Evolutionary conservation across 2,113 vertebrate genomes (phyloP), one percentile per base, ranked within the genome.

Genomic region (Xiphophorus couchianus): DNA sequence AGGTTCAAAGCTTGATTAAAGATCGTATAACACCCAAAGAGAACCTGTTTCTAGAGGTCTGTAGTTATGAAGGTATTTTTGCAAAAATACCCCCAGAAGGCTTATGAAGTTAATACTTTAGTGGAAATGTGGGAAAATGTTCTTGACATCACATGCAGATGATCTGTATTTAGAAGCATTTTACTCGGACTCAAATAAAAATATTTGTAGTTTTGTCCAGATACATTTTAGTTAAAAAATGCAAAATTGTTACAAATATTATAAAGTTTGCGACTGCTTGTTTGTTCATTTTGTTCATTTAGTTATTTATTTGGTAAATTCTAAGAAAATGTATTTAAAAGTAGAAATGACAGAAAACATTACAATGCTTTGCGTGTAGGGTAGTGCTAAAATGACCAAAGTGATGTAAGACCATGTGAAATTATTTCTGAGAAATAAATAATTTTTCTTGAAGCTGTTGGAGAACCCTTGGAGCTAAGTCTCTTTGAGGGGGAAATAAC

Each of bases 1-100:
- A 71, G 73, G 76, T 58, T 66, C 35, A 75, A 64, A 25, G 33
- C 62, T 12, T 77, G 54, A 42, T 35, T 30, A 4, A 29, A 30
- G 17, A 17, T 30, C 14, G 60, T 28, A 3, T 44, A 44, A 13
- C 42, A 14, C 15, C 14, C 14, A 14, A 14, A 44, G 42, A 44
- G 3, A 51, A 22, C 25, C 48, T 51, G 48, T 51, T 51, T 51
- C 48, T 51, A 14, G 7, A 51, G 48, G 48, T 19, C 22, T 51
- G 31, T 7, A 33, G 31, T 33, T 33, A 33, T 33, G 31, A 33
- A 33, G 31, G 31, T 7, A 7, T 33, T 33, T 33, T 33, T 33
- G 31, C 30, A 44, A 44, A 44, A 14, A 11, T 39, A 39, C 37
- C 37, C 12, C 11, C 37, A 39, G 31, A 33, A 33, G 31, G 31